A percentile compares a stretch with the other conserved stretches of the same genome.
Conservation (phyloP, 2,888 invertebrate species). For the Leucophora obtusa region DNA sequence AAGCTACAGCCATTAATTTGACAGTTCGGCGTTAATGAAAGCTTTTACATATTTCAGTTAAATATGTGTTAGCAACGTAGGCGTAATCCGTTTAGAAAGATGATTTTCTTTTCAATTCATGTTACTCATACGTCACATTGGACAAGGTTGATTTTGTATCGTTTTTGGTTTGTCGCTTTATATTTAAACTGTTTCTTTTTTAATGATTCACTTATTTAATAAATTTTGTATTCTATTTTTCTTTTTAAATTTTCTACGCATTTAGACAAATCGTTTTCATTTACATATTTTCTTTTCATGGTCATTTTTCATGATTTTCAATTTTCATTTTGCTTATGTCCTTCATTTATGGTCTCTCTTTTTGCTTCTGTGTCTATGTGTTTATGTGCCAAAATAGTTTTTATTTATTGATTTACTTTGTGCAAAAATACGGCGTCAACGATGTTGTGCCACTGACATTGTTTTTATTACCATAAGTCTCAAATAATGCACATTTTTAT, state of each 20-base stretch:
- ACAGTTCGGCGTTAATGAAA: slow-evolving; percentile 28
- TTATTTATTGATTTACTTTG: slow-evolving; percentile 48
- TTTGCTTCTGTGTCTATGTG: slow-evolving; percentile 6
- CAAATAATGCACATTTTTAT: background rate
- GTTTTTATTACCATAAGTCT: slow-evolving; percentile 31
- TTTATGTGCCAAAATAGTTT: slow-evolving; percentile 43
- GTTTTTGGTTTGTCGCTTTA: slow-evolving; percentile 11
- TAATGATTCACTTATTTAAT: slow-evolving; percentile 51
- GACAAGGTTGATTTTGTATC: slow-evolving; percentile 45
- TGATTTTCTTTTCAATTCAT: slow-evolving; percentile 17
- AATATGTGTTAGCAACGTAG: background rate
- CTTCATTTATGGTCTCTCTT: slow-evolving; percentile 23
- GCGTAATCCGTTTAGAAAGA: slow-evolving; percentile 17
- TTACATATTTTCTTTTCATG: slow-evolving; percentile 28
- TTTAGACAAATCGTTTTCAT: slow-evolving; percentile 2
- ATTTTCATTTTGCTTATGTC: slow-evolving; percentile 29
- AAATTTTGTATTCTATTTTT: slow-evolving; percentile 26
- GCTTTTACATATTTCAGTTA: slow-evolving; percentile 29
- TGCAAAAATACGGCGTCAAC: slow-evolving; percentile 50
- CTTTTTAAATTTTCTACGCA: slow-evolving; percentile 16
- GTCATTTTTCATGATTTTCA: slow-evolving; percentile 8
- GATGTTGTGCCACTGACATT: slow-evolving; percentile 57
- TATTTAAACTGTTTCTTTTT: background rate
- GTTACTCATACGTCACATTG: slow-evolving; percentile 65
- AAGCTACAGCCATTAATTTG: slow-evolving; percentile 38